A percentile compares a stretch with the other conserved stretches of the same genome.
phyloP scores from a whole-genome alignment of 2,113 vertebrate species.

The Butorides virescens region DNA sequence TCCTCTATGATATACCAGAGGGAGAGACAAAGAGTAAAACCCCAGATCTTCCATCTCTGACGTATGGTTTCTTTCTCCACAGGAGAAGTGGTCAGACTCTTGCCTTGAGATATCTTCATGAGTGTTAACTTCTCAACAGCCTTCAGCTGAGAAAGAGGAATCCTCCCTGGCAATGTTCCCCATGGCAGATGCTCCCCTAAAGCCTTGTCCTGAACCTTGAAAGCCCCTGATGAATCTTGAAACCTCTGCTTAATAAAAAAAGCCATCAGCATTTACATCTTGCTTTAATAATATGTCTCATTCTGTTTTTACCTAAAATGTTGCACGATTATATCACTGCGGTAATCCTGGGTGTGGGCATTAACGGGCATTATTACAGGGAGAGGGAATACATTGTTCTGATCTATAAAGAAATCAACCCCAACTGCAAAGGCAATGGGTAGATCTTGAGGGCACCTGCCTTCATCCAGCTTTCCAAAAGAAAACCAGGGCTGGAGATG shows the following conservation, averaged over 20 bases:
- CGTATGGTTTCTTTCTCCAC: background rate
- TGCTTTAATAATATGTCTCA: background rate
- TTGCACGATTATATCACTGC: background rate
- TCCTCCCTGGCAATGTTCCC: background rate
- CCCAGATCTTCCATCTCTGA: background rate
- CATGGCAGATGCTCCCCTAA: background rate
- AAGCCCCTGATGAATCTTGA: background rate
- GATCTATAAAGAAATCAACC: background rate
- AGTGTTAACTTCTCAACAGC: background rate
- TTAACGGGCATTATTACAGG: background rate
- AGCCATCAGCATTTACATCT: background rate
- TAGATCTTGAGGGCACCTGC: background rate
- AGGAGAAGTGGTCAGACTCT: background rate
- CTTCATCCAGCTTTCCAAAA: background rate
- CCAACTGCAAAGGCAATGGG: background rate
- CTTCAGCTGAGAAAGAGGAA: background rate
- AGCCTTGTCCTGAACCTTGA: background rate
- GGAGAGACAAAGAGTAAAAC: background rate
- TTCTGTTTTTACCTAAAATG: background rate
- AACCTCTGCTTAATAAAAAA: background rate
- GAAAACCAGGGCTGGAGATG: background rate
- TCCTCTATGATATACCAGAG: background rate
- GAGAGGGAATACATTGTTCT: background rate
- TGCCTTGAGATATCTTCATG: fast-evolving
- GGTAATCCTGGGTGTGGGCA: background rate